phyloP scores from a whole-genome alignment of 2,113 vertebrate species.

The Ellobius talpinus region DNA sequence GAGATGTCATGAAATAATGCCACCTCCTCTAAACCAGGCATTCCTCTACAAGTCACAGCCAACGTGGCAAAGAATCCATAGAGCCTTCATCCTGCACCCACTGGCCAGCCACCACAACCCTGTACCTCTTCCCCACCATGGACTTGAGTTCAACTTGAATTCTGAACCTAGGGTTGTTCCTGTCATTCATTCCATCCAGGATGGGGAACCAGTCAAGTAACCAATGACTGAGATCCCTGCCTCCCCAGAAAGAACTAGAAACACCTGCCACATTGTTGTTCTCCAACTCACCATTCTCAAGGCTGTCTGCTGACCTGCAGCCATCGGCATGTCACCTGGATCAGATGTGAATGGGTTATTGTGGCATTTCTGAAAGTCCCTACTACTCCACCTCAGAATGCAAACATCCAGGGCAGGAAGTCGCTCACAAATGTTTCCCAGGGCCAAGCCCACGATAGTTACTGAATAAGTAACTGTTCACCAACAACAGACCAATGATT shows the following conservation, averaged over 20 bases:
- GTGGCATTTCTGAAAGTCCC: background rate
- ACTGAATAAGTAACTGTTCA: background rate
- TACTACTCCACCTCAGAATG: background rate
- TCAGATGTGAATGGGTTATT: background rate
- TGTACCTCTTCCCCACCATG: accelerated
- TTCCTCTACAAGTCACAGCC: background rate
- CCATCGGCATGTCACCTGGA: background rate
- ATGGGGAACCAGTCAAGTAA: background rate
- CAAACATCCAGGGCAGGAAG: background rate
- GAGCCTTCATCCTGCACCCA: background rate
- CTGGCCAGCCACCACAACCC: background rate
- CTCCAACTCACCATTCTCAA: background rate
- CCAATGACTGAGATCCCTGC: background rate
- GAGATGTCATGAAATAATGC: background rate
- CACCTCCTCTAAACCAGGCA: background rate
- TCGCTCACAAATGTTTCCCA: background rate
- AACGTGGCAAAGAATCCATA: background rate
- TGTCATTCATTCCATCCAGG: accelerated
- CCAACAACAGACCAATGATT: background rate
- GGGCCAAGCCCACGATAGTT: background rate
- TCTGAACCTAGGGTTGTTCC: background rate
- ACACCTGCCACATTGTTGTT: background rate
- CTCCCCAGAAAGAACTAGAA: background rate
- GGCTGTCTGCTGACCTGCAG: background rate
- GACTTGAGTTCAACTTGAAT: background rate